Evolutionary conservation across 2,888 invertebrate genomes (phyloP), one percentile per base, ranked within the genome.

Genomic region (Aspidapion aeneum): DNA sequence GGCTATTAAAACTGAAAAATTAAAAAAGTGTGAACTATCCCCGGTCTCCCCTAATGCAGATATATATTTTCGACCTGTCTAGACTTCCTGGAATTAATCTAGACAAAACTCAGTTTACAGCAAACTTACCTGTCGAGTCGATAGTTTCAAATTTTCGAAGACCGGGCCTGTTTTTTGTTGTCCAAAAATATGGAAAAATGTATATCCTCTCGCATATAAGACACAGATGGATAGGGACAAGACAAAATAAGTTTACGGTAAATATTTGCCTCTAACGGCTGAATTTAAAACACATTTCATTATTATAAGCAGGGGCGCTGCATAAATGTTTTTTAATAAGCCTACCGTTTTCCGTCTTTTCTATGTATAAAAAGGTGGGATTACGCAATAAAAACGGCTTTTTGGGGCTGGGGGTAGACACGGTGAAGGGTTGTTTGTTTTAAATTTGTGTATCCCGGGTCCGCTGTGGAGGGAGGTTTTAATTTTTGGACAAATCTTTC

Each of bases 271-370:
- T 63, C 56, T 61, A 64, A 64, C 61, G 66, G 64, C 64, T 57
- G 65, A 67, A 67, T 66, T 64, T 65, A 65, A 69, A 69, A 69
- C 67, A 66, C 68, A 67, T 66, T 67, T 67, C 65, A 65, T 66
- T 69, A 67, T 69, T 67, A 69, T 69, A 69, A 69, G 63, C 66
- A 67, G 63, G 59, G n/a, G n/a, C n/a, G n/a, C 62, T 64, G 69
- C 69, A 69, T 69, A 69, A 69, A 69, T 69, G 69, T 69, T 69
- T 69, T 65, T 64, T 67, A 68, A 67, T 69, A 66, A 67, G 60
- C 58, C 35, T 35, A 35, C 35, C 35, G 35, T 35, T 35, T 12
- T n/a, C n/a, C n/a, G n/a, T n/a, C 35, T 35, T 35, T 35, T 35
- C 35, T 17, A 19, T 17, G 52, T 18, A 52, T 17, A 52, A 12